Evolutionary conservation across 2,888 invertebrate genomes (phyloP), one percentile per base, ranked within the genome.

Genomic region (Eupithecia centaureata): DNA sequence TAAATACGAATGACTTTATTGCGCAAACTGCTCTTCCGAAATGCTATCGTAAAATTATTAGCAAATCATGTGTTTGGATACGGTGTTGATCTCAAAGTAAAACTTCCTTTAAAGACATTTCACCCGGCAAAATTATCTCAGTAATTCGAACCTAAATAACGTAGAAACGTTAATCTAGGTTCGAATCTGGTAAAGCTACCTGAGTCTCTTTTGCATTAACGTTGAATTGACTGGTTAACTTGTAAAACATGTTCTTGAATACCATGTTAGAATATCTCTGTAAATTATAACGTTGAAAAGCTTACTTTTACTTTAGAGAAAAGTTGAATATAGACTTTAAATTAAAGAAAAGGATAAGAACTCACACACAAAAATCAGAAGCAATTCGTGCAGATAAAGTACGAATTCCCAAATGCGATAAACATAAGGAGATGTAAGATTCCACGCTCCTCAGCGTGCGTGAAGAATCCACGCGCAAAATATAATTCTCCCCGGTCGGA

Each of bases 401-500:
- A 51, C 22, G 35, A 32, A 61, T 15, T 47, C 38, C 52, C 15
- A 27, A 32, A 54, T 54, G 38, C 56, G 54, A 28, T 28, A 42
- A 54, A 30, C 18, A 47, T 8, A 47, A 61, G 33, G 52, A 52
- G 42, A 64, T 68, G 61, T 57, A 25, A 62, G 54, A 62, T 68
- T 56, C 56, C 59, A 60, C 60, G 62, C 28, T 57, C 30, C 33
- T 12, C 28, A 47, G 47, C 47, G 47, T 47, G 22, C 62, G 27
- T 25, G 32, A 27, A 47, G 35, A 51, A 72, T 59, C 63, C 63
- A 64, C 61, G 65, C 57, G 67, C 61, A 35, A 64, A 69, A 68
- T 71, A 73, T 63, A 52, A 74, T 68, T 71, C 68, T 68, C 71
- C 71, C 62, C 47, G 64, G 60, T 60, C 32, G 28, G 65, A 38